These are phyloP conservation scores for Cabera pusaria DNA, from an alignment of 2,888 invertebrate genomes.

Conservation along the genomic window DNA sequence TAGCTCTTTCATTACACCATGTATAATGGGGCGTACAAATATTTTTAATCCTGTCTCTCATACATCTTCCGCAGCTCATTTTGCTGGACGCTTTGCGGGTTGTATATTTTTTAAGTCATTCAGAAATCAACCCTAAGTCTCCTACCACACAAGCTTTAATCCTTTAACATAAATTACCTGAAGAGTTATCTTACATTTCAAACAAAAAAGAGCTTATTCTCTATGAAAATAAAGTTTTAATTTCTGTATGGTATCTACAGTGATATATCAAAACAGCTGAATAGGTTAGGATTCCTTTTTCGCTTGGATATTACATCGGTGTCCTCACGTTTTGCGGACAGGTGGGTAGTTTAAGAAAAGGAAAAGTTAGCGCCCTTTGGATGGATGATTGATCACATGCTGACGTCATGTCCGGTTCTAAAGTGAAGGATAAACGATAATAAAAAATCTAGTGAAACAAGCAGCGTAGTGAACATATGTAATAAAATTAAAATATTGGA, in stretches of 20 bases:
- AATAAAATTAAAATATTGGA: no score
- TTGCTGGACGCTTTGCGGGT: constrained; percentile 67
- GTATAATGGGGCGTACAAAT: constrained; percentile 82
- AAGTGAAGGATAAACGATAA: no score
- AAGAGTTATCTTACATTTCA: neutral
- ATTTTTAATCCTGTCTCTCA: constrained; percentile 81
- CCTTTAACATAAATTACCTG: constrained; percentile 30
- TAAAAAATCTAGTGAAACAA: no score
- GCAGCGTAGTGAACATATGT: no score
- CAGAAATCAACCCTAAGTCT: constrained; percentile 39
- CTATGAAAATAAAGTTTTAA: constrained; percentile 22
- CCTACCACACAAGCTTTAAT: constrained; percentile 6
- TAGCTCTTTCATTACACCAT: constrained; percentile 77
- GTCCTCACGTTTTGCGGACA: constrained; percentile 52
- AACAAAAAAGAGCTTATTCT: constrained; percentile 7
- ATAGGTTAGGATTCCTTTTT: constrained; percentile 64
- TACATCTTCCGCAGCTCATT: constrained; percentile 82
- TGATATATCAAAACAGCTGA: constrained; percentile 46
- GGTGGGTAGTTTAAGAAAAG: constrained; percentile 39
- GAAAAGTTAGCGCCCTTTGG: constrained; percentile 1
- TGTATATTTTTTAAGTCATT: constrained; percentile 13
- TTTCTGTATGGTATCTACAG: no score
- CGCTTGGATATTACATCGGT: constrained; percentile 63
- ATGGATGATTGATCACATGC: constrained; percentile 10
- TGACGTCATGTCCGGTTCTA: constrained; percentile 1